Evolutionary conservation across 2,888 invertebrate species (phyloP).

Genomic region (Rutpela maculata): DNA sequence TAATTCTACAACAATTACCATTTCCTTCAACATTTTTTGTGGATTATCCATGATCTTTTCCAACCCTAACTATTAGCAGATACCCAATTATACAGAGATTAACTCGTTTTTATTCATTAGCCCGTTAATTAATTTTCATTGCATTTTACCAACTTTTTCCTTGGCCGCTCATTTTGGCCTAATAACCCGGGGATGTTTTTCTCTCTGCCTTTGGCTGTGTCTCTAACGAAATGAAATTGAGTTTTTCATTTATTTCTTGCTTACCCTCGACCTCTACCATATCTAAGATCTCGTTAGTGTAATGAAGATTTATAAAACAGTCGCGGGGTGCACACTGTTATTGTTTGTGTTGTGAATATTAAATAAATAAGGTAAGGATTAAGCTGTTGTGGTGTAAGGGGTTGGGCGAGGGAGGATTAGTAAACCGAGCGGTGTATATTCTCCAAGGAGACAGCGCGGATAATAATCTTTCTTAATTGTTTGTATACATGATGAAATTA

Average conservation of each 20-base stretch:
- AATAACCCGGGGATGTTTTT: background rate
- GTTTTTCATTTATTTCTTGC: constrained; percentile 1
- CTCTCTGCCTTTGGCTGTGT: background rate
- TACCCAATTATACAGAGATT: background rate
- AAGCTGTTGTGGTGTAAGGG: background rate
- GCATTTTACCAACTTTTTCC: background rate
- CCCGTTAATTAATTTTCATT: background rate
- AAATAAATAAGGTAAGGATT: constrained; percentile 7
- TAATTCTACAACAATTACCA: background rate
- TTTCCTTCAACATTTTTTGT: background rate
- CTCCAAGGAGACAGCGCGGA: background rate
- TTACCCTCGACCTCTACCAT: background rate
- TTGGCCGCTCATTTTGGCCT: background rate
- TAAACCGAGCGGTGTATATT: background rate
- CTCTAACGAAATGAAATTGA: background rate
- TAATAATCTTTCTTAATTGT: background rate
- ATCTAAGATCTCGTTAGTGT: constrained; percentile 1
- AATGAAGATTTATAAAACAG: constrained; percentile 7
- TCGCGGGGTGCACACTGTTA: background rate
- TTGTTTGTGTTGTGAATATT: background rate
- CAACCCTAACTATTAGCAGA: background rate
- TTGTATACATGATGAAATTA: background rate
- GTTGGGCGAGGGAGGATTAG: background rate
- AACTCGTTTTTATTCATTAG: background rate
- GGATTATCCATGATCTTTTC: background rate